Conservation (phyloP, 2,888 invertebrate genomes). For the Torymus aiolomorphi region DNA sequence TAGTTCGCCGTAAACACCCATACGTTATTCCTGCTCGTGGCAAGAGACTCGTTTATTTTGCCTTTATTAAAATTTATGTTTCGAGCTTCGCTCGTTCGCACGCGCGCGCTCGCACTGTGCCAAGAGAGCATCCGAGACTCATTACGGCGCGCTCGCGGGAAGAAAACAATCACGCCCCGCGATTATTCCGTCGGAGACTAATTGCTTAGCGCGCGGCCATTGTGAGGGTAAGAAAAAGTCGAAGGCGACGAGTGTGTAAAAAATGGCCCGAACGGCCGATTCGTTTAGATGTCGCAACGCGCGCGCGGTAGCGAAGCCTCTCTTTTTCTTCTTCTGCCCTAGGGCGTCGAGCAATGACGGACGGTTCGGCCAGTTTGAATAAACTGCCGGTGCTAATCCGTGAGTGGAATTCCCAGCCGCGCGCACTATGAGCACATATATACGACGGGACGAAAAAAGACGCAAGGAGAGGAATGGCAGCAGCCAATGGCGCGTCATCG, state of each 20-base stretch:
- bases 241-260: neutral
- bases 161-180: neutral
- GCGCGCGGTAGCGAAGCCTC: conserved; percentile 9
- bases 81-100: neutral
- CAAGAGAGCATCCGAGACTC: conserved; percentile 33
- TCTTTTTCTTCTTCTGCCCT: conserved; percentile 31
- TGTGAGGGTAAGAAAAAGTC: neutral
- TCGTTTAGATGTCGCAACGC: conserved; percentile 52
- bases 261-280: conserved; percentile 45
- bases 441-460: neutral
- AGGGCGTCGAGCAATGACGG: conserved; percentile 26
- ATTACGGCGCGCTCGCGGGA: conserved; percentile 20
- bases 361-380: conserved; percentile 67
- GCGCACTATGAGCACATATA: neutral
- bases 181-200: conserved; percentile 35
- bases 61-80: conserved; percentile 47
- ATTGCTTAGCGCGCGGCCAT: conserved; percentile 14
- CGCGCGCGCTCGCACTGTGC: neutral
- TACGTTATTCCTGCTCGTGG: conserved; percentile 9
- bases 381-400: conserved; percentile 67
- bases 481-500: neutral
- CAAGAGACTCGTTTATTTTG: conserved; percentile 45
- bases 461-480: neutral
- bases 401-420: conserved; percentile 55
- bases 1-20: conserved; percentile 17